Conservation (phyloP, 2,888 invertebrate species). For the Leptopilina myrica region DNA sequence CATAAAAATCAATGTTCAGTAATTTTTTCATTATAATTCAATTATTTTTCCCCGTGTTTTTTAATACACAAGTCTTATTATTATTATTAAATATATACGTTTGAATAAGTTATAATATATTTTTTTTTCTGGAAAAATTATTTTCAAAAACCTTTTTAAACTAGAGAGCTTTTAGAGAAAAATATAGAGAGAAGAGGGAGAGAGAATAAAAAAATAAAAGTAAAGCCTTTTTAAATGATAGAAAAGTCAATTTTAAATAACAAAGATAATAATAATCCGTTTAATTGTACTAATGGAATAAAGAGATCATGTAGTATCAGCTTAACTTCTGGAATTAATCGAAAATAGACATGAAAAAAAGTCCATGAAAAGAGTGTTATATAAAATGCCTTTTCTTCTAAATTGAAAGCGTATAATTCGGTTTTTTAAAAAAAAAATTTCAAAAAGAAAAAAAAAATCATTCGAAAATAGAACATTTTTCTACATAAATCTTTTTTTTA, state of each 20-base stretch:
- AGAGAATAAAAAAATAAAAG: neutral
- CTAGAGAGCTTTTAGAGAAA: neutral
- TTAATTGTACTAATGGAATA: constrained; percentile 45
- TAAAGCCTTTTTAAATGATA: neutral
- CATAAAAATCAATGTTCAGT: too few relatives aligned
- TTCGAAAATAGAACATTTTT: neutral
- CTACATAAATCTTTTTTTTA: too few relatives aligned
- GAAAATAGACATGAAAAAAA: neutral
- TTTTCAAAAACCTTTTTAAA: neutral
- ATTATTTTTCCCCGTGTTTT: neutral
- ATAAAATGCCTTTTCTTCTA: neutral
- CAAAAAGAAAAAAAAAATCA: neutral
- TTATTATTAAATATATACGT: too few relatives aligned
- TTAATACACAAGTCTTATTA: neutral
- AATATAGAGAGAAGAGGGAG: neutral
- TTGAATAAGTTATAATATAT: too few relatives aligned
- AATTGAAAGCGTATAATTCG: neutral
- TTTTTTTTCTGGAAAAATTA: neutral
- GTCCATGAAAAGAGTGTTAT: neutral
- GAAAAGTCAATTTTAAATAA: neutral
- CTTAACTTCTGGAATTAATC: constrained; percentile 49
- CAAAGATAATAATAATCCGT: neutral
- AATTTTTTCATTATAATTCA: neutral
- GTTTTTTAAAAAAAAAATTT: neutral
- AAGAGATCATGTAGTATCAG: constrained; percentile 52